Evolutionary conservation across 2,797 vertebrate species (phyloP).

Genomic region (Aldrovandia affinis): DNA sequence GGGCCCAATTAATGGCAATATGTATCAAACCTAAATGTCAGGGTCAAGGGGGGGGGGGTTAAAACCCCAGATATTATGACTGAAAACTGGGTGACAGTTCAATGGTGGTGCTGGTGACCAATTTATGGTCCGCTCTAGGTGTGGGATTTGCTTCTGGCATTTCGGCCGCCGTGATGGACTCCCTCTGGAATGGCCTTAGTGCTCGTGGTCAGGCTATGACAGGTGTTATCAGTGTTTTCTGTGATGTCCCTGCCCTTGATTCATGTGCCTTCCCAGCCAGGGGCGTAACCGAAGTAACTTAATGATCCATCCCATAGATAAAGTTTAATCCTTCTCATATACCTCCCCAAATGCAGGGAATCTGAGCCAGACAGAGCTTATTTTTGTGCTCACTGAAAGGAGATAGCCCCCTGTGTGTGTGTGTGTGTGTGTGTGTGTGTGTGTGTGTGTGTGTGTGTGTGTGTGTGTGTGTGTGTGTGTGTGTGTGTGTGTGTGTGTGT

Average conservation of each 20-base stretch:
- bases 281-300: not conserved
- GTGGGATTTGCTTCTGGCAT: too few species aligned
- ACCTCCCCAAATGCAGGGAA: not conserved
- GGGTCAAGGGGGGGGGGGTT: too few species aligned
- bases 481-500: constrained; percentile 14
- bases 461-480: constrained; percentile 16
- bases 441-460: constrained; percentile 1
- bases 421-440: not conserved
- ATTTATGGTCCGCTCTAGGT: too few species aligned
- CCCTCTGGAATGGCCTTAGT: not conserved
- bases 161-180: not conserved
- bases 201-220: not conserved
- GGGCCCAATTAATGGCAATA: too few species aligned
- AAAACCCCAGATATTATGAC: not conserved
- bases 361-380: not conserved
- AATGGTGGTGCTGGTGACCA: not conserved
- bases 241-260: not conserved
- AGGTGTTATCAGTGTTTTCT: not conserved
- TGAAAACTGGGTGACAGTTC: not conserved
- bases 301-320: not conserved
- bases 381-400: not conserved
- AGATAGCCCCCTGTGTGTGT: not conserved
- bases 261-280: not conserved
- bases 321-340: not conserved
- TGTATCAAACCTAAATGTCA: too few species aligned